phyloP scores from a whole-genome alignment of 2,888 invertebrate genomes.

The Polydrusus pterygomalis region DNA sequence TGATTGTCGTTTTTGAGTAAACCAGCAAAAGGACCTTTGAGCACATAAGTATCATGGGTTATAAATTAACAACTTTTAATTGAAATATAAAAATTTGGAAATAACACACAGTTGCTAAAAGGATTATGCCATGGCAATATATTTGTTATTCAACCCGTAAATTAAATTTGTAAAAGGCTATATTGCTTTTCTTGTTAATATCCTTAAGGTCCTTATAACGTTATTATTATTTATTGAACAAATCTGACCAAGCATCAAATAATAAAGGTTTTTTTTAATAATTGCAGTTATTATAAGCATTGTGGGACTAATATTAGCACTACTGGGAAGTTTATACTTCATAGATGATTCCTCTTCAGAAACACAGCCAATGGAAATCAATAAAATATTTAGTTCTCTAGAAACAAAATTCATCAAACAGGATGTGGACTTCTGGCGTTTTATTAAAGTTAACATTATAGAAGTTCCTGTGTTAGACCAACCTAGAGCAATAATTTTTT shows the following conservation, averaged over 20 bases:
- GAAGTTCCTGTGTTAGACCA: conserved; percentile 64
- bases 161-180: too few species aligned
- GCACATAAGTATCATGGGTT: too few species aligned
- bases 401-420: conserved; percentile 61
- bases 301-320: not conserved
- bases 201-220: too few species aligned
- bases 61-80: too few species aligned
- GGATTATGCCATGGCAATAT: too few species aligned
- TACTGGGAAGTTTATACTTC: not conserved
- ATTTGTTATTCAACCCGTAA: too few species aligned
- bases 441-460: conserved; percentile 66
- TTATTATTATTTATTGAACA: too few species aligned
- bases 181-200: too few species aligned
- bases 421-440: conserved; percentile 66
- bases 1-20: too few species aligned
- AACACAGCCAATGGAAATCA: not conserved
- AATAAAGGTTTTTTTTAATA: not conserved
- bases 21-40: too few species aligned
- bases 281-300: not conserved
- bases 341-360: not conserved
- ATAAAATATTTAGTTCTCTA: conserved; percentile 9
- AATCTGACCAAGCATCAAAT: not conserved
- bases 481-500: conserved; percentile 70
- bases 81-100: too few species aligned
- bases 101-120: too few species aligned